These are phyloP conservation scores for Phortica okadai DNA, from an alignment of 2,888 invertebrate species.

Conservation along the genomic window DNA sequence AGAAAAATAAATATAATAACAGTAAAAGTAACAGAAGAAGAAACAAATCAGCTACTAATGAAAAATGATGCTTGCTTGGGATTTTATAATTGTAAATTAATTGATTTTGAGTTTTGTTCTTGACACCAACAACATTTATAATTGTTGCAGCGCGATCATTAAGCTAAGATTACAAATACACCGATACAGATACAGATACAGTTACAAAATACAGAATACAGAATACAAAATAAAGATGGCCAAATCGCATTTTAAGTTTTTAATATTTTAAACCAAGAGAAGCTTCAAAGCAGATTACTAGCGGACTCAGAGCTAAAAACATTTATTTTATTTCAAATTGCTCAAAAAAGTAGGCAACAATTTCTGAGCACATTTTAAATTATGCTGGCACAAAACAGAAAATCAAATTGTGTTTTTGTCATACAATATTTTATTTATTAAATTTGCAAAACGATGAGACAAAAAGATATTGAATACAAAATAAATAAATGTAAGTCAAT, in stretches of 20 bases:
- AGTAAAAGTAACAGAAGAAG: not conserved
- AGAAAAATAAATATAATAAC: not conserved
- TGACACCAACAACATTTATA: constrained; percentile 1
- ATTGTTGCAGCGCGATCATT: not conserved
- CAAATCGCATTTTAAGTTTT: not conserved
- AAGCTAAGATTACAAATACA: not conserved
- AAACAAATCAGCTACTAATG: not conserved
- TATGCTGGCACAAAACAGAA: too few species aligned
- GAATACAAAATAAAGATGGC: not conserved
- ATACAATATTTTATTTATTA: too few species aligned
- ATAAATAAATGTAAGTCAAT: too few species aligned
- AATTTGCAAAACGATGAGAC: too few species aligned
- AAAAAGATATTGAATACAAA: too few species aligned
- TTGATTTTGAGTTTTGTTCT: not conserved
- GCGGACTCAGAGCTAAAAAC: too few species aligned
- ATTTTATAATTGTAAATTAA: constrained; percentile 11
- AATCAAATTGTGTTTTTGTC: too few species aligned
- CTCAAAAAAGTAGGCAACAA: too few species aligned
- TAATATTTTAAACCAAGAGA: too few species aligned
- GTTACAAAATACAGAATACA: not conserved
- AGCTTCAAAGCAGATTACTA: too few species aligned
- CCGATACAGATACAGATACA: not conserved
- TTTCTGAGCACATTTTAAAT: too few species aligned
- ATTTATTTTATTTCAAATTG: too few species aligned
- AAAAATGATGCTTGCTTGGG: not conserved